Base-by-base conservation (phyloP, 2,888 invertebrate species). In the Lepas anatifera region DNA sequence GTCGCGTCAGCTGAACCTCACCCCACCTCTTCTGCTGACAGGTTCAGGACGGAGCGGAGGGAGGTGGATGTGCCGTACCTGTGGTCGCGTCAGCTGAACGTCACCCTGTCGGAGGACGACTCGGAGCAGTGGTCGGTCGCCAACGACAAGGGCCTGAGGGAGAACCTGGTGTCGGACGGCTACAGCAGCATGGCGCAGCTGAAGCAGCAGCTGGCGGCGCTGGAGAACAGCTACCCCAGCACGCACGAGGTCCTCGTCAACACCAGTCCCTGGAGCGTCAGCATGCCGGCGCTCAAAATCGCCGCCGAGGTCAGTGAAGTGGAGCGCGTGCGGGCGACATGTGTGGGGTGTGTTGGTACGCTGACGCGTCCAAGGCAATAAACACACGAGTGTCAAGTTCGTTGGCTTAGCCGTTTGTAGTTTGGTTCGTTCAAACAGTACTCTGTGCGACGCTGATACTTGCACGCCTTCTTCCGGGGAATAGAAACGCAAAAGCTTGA, bases 101-200 rank as follows among this genome's bases (percentile, higher is more conserved):
- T 94, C 76, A 89, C 88, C 0, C 81, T 95, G 64, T 87, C 89
- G 85, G 85, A 87, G n/a, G 87, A 89, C 77, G 89, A 90, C 78
- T 87, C 89, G 0, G 84, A 87, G 74, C 88, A 90, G 77, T 95
- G 94, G 94, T 83, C 81, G 0, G 72, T 74, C 46, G 73, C 73
- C 32, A 70, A 78, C 39, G 83, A 83, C 75, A 83, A 79, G 74
- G 77, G 75, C 64, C 77, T 83, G 58, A 70, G 72, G 6, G 77
- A 78, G 64, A 83, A 82, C 85, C 75, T 81, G 72, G 74, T 74
- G 37, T 81, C 83, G 70, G 81, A 82, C 16, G 92, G 37, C 39
- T 64, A 64, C 64, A 86, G 88, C 77, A 82, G 83, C 0, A 85
- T 87, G 72, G 77, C 82, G 41, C 87, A 90, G 76, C 78, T 93